These are phyloP conservation scores for Rhinogobio ventralis DNA, from an alignment of 2,797 vertebrate species.

Conservation along the genomic window DNA sequence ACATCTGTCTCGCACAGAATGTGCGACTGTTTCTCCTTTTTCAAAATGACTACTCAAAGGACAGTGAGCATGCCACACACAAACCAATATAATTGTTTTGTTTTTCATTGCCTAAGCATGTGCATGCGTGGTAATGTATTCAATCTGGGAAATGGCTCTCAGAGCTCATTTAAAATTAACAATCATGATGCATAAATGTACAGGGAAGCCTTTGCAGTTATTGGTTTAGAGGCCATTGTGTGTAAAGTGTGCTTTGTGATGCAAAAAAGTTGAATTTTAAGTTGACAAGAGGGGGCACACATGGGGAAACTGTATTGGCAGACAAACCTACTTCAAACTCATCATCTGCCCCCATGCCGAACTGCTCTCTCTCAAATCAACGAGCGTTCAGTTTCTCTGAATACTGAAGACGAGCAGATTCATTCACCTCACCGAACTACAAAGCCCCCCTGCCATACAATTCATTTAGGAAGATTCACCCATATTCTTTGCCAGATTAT, in stretches of 20 bases:
- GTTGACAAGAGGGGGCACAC: slow-evolving; percentile 62
- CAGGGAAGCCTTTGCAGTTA: slow-evolving; percentile 77
- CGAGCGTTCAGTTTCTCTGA: slow-evolving; percentile 47
- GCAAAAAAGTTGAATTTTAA: slow-evolving; percentile 72
- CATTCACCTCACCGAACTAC: slow-evolving; percentile 34
- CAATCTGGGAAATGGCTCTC: slow-evolving; percentile 71
- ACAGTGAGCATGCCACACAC: slow-evolving; percentile 56
- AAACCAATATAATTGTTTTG: slow-evolving; percentile 58
- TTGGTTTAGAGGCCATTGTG: slow-evolving; percentile 70
- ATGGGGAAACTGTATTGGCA: slow-evolving; percentile 52
- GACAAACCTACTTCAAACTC: slow-evolving; percentile 71
- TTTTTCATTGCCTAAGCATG: slow-evolving; percentile 57
- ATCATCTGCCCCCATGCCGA: slow-evolving; percentile 61
- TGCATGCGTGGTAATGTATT: slow-evolving; percentile 70
- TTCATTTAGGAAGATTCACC: slow-evolving; percentile 47
- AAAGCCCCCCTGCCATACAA: slow-evolving; percentile 5
- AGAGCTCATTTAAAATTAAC: slow-evolving; percentile 75
- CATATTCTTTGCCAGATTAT: slow-evolving; percentile 44
- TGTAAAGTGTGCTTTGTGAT: slow-evolving; percentile 76
- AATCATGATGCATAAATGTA: slow-evolving; percentile 78
- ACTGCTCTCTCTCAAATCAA: slow-evolving; percentile 43
- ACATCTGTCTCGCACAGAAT: slow-evolving; percentile 18
- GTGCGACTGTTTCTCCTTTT: slow-evolving; percentile 21
- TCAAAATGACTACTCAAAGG: slow-evolving; percentile 38
- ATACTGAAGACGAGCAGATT: slow-evolving; percentile 14